A percentile compares a stretch with the other conserved stretches of the same genome.
Evolutionary conservation across 1,140 invertebrate genomes (phyloP).

Genomic region (Drosophila nasuta): DNA sequence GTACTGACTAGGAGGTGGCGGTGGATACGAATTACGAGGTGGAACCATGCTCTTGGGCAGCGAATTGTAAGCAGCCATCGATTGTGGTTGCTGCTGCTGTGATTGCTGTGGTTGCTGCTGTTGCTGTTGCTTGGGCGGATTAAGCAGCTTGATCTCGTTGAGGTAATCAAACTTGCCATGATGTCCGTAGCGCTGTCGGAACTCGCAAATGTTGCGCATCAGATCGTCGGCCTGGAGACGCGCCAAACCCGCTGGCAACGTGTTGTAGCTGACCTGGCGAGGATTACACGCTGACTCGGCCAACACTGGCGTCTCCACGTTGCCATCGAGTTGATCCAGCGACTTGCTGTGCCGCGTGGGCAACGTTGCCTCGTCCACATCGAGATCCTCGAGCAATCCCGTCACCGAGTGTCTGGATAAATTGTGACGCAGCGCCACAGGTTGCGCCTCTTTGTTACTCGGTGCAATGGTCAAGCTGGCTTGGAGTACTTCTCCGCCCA

Average conservation of each 20-base stretch:
- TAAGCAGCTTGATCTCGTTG: slow-evolving; percentile 82
- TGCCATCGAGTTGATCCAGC: slow-evolving; percentile 89
- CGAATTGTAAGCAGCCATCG: slow-evolving; percentile 69
- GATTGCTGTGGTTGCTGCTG: slow-evolving; percentile 28
- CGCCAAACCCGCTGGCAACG: slow-evolving; percentile 51
- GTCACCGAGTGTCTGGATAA: slow-evolving; percentile 87
- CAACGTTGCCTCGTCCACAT: slow-evolving; percentile 83
- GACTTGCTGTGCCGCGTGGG: slow-evolving; percentile 92
- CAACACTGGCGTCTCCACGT: slow-evolving; percentile 8
- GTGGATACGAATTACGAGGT: slow-evolving; percentile 87
- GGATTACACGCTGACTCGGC: slow-evolving; percentile 16
- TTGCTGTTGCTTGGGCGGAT: slow-evolving; percentile 72
- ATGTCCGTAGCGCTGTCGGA: slow-evolving; percentile 87
- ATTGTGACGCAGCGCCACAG: slow-evolving; percentile 64
- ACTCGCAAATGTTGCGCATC: slow-evolving; percentile 87
- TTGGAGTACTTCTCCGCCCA: slow-evolving; percentile 83
- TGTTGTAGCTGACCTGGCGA: slow-evolving; percentile 54
- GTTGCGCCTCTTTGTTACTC: slow-evolving; percentile 58
- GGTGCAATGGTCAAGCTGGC: slow-evolving; percentile 85
- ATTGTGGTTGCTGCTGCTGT: neutral
- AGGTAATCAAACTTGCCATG: slow-evolving; percentile 81
- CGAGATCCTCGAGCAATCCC: slow-evolving; percentile 85
- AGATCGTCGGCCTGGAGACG: slow-evolving; percentile 79
- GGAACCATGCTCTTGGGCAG: slow-evolving; percentile 85
- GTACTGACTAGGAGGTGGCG: slow-evolving; percentile 78